Conservation (phyloP, 1,140 invertebrate genomes). For the Magallana angulata region DNA sequence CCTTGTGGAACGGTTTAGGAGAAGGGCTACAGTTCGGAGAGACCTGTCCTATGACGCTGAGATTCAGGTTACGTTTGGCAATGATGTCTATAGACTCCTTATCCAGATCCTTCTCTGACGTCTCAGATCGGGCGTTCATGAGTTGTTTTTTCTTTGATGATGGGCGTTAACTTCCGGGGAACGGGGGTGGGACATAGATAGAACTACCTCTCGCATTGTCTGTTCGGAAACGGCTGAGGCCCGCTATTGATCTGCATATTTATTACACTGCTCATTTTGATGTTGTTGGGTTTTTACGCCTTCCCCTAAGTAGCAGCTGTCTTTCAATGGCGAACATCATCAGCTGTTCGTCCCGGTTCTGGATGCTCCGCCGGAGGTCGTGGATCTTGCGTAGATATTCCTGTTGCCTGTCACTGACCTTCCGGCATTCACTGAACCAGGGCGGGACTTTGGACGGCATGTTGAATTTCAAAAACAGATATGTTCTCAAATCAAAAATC, state of each 20-base stretch:
- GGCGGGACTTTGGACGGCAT: background rate
- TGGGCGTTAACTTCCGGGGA: constrained; percentile 38
- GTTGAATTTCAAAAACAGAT: too few relatives aligned
- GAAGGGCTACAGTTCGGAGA: background rate
- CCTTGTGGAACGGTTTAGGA: background rate
- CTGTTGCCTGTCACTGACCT: constrained; percentile 46
- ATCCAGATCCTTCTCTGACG: background rate
- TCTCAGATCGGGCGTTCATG: background rate
- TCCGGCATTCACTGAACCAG: constrained; percentile 45
- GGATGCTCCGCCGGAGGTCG: constrained; percentile 31
- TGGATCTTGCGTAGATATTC: constrained; percentile 46
- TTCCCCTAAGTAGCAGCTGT: constrained; percentile 32
- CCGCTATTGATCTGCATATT: constrained; percentile 39
- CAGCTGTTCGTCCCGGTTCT: constrained; percentile 47
- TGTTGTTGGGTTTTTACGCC: constrained; percentile 27
- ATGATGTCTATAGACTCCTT: background rate
- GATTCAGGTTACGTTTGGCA: constrained; percentile 5
- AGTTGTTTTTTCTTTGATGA: constrained; percentile 29
- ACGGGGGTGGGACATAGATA: constrained; percentile 36
- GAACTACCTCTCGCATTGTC: constrained; percentile 26
- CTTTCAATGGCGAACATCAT: constrained; percentile 43
- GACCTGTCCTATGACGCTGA: background rate
- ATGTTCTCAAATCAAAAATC: too few relatives aligned
- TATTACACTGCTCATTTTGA: constrained; percentile 44
- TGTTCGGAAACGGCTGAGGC: constrained; percentile 42